A percentile compares a stretch with the other conserved stretches of the same genome.
Evolutionary conservation across 2,797 vertebrate species (phyloP).

Genomic region (Sternotherus odoratus): DNA sequence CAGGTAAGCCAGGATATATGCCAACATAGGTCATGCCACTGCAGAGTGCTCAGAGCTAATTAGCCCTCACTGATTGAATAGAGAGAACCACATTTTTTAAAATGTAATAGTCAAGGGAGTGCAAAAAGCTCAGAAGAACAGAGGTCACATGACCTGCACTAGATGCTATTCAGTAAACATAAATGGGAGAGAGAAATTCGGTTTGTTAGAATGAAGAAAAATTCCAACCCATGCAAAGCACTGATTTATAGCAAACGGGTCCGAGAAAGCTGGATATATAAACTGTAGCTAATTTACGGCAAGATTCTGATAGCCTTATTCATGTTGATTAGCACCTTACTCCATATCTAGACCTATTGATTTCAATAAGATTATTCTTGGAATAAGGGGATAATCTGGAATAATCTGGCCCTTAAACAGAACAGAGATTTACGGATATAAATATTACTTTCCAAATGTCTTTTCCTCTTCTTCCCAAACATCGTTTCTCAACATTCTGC

Average conservation of each 20-base stretch:
- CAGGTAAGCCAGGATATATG: neutral
- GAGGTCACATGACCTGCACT: neutral
- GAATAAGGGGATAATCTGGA: neutral
- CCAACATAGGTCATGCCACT: neutral
- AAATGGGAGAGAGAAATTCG: neutral
- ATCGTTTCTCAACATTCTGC: neutral
- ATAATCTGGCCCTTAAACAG: neutral
- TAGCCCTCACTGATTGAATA: neutral
- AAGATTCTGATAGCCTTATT: neutral
- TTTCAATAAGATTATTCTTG: neutral
- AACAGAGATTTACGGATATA: neutral
- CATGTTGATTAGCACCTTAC: neutral
- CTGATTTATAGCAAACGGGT: neutral
- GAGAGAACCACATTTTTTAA: neutral
- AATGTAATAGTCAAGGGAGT: neutral
- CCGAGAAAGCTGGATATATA: neutral
- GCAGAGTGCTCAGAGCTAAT: neutral
- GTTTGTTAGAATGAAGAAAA: neutral
- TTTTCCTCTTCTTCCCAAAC: neutral
- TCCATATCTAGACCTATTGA: accelerated
- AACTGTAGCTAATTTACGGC: neutral
- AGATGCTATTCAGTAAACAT: neutral
- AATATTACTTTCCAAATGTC: neutral
- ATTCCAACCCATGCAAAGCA: neutral
- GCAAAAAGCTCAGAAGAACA: neutral